Evolutionary conservation across 2,797 vertebrate genomes (phyloP), one percentile per base, ranked within the genome.

Genomic region (Catharus ustulatus): DNA sequence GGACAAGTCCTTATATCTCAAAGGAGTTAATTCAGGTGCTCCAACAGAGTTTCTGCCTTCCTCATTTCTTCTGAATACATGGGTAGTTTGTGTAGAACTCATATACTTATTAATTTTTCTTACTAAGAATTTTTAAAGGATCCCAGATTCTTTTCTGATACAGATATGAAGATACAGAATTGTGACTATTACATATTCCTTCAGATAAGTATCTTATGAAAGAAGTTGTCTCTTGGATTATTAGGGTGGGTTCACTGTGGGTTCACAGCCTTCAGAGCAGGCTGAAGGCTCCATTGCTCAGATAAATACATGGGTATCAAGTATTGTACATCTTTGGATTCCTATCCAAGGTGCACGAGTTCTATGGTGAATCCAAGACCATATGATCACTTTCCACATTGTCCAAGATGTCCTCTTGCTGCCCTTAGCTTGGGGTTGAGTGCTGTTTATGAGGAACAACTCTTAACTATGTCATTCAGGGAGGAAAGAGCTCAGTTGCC

Each of bases 11-110:
- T 76, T 51, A 5, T 29, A 72, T 27, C n/a, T 84, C 81, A 84
- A 54, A 90, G 45, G 71, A 89, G 15, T 49, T 74, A 74, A 84
- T 89, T 90, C 80, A 82, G 63, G 22, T 71, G 27, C 69, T 87
- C 40, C 38, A 63, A 22, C 2, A 4, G 9, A 84, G 9, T 69
- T 43, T 21, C 21, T 66, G 8, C 24, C 32, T 40, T 59, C 48
- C 75, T 69, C 15, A 34, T 76, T 90, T 96, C 58, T 90, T 48
- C 63, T 84, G 61, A 82, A 12, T 61, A 67, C 11, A 11, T 23
- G 13, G 7, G 10, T 59, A 84, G 18, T 32, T 87, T 84, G 6
- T 54, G 57, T 63, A 61, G 45, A 93, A 89, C 45, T 57, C 22
- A 24, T 66, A 63, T 1, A 34, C 46, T 72, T 79, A 55, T 13